A percentile compares a stretch with the other conserved stretches of the same genome.
Evolutionary conservation across 2,797 vertebrate genomes (phyloP).

Genomic region (Rhynchonycteris naso): DNA sequence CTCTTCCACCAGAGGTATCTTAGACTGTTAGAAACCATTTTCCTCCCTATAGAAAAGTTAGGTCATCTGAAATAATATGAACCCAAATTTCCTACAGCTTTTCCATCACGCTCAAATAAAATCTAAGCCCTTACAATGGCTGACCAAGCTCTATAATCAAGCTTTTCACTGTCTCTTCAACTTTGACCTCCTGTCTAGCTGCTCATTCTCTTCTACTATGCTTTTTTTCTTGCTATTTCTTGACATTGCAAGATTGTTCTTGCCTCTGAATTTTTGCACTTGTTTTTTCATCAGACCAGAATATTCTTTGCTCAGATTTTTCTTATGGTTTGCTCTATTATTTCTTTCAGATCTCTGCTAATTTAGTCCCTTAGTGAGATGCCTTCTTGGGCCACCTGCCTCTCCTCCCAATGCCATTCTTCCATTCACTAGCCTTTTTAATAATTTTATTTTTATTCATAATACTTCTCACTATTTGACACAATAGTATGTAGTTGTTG

Average conservation of each 20-base stretch:
- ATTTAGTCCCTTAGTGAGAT: neutral
- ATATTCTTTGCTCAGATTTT: neutral
- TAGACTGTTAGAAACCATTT: neutral
- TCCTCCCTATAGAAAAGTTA: neutral
- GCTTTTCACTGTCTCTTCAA: neutral
- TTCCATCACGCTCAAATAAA: neutral
- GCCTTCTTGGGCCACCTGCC: neutral
- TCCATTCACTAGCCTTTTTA: neutral
- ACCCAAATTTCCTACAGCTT: neutral
- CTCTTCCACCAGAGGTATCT: neutral
- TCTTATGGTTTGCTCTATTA: neutral
- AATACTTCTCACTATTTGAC: neutral
- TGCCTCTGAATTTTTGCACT: neutral
- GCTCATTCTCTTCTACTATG: neutral
- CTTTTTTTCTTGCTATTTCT: neutral
- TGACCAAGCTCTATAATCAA: neutral
- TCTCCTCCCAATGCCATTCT: neutral
- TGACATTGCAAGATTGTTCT: neutral
- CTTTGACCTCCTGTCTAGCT: neutral
- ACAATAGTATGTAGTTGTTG: neutral
- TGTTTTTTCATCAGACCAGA: neutral
- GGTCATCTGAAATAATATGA: neutral
- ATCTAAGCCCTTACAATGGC: neutral
- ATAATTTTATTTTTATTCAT: neutral
- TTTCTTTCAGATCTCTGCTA: neutral